phyloP scores from a whole-genome alignment of 2,888 invertebrate species.

The Mimas tiliae region DNA sequence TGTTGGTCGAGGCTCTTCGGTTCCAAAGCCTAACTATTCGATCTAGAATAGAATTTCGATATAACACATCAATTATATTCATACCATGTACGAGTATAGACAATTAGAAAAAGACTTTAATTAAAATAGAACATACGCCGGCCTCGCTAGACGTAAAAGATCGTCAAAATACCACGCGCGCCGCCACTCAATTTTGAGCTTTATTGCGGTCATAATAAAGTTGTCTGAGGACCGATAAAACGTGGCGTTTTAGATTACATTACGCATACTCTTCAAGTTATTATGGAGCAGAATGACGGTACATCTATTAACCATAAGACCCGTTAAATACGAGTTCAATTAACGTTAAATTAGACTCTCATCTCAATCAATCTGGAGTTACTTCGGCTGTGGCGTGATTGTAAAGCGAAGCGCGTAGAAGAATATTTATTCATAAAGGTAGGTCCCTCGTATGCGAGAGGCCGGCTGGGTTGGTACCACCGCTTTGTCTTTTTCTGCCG shows the following conservation, averaged over 20 bases:
- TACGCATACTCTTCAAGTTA: neutral
- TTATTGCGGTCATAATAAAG: neutral
- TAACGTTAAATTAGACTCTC: slow-evolving; percentile 58
- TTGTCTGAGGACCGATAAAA: neutral
- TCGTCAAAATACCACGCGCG: neutral
- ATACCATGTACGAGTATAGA: too few species aligned
- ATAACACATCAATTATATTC: too few species aligned
- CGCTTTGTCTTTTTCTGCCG: too few species aligned
- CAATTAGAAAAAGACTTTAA: too few species aligned
- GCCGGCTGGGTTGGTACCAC: too few species aligned
- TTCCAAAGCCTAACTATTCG: too few species aligned
- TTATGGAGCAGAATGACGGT: slow-evolving; percentile 1
- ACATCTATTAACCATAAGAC: slow-evolving; percentile 19
- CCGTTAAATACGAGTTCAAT: slow-evolving; percentile 31
- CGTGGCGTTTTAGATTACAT: neutral
- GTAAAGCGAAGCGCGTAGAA: slow-evolving; percentile 28
- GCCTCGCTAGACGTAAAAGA: too few species aligned
- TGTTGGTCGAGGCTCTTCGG: too few species aligned
- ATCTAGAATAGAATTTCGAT: too few species aligned
- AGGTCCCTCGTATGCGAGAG: too few species aligned
- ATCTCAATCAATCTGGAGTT: slow-evolving; percentile 70
- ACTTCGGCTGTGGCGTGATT: slow-evolving; percentile 38
- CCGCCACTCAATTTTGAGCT: neutral
- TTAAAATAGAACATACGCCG: too few species aligned
- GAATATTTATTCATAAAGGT: neutral